Conservation (phyloP, 2,113 vertebrate species). For the Sinocyclocheilus rhinocerous region DNA sequence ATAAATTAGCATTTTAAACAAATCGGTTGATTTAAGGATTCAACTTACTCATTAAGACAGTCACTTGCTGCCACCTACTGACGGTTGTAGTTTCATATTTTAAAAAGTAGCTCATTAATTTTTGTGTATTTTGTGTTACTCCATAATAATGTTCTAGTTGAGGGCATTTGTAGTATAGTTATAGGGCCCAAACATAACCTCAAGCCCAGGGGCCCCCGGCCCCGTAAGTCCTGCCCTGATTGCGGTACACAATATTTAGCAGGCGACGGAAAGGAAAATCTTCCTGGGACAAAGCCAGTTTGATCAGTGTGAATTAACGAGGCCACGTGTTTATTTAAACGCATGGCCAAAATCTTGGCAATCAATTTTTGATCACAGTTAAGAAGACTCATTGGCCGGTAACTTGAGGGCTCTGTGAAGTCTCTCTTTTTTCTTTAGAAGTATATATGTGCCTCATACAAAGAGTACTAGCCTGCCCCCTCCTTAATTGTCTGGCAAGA, state of each 20-base stretch:
- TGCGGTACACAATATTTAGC: background rate
- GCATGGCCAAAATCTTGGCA: background rate
- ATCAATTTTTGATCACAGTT: background rate
- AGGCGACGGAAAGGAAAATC: background rate
- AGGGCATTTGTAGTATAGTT: too few relatives aligned
- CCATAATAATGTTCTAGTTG: too few relatives aligned
- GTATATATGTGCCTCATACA: background rate
- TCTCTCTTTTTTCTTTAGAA: constrained; percentile 6
- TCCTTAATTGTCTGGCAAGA: too few relatives aligned
- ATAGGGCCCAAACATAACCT: too few relatives aligned
- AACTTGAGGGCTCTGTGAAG: background rate
- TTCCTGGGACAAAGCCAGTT: background rate
- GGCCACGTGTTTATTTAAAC: background rate
- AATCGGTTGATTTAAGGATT: too few relatives aligned
- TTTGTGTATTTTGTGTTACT: too few relatives aligned
- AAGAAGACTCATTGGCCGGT: background rate
- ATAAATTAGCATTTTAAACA: too few relatives aligned
- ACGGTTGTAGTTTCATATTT: too few relatives aligned
- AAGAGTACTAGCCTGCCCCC: background rate
- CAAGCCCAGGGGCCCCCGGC: too few relatives aligned
- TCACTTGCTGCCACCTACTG: too few relatives aligned
- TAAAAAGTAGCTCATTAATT: too few relatives aligned
- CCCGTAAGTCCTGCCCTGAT: background rate
- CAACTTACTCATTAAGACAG: too few relatives aligned
- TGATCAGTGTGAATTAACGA: background rate